These are phyloP conservation scores for Dicroscelio sp. DNA, from an alignment of 2,888 invertebrate genomes.

Conservation along the genomic window DNA sequence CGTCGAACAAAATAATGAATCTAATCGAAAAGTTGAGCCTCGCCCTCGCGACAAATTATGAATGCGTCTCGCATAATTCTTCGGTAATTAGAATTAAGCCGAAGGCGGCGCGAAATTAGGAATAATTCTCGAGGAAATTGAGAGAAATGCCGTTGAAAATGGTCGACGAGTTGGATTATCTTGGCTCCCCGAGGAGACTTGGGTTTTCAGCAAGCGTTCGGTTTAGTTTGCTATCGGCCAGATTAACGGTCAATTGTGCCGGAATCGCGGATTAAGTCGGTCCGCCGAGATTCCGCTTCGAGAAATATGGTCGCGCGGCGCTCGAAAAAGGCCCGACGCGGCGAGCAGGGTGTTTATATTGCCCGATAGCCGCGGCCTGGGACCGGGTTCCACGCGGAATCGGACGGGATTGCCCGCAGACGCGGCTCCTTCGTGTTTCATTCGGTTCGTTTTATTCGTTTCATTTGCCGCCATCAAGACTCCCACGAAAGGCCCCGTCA, in stretches of 20 bases:
- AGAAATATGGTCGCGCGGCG: constrained; percentile 23
- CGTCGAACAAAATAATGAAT: no score
- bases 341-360: constrained; percentile 3
- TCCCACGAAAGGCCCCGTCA: constrained; percentile 63
- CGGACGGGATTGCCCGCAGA: constrained; percentile 18
- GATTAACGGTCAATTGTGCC: constrained; percentile 54
- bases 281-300: constrained; percentile 19
- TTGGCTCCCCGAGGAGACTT: not conserved
- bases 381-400: not conserved
- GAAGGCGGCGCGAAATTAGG: constrained; percentile 21
- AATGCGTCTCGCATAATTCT: constrained; percentile 24
- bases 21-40: not conserved
- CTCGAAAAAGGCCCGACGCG: not conserved
- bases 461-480: constrained; percentile 29
- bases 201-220: constrained; percentile 16
- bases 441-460: not conserved
- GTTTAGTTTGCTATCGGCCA: constrained; percentile 27
- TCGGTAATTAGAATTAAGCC: constrained; percentile 13
- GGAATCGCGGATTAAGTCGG: constrained; percentile 57
- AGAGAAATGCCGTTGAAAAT: constrained; percentile 47
- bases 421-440: constrained; percentile 1
- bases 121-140: constrained; percentile 29
- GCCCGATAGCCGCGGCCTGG: not conserved
- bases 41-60: not conserved
- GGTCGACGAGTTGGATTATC: constrained; percentile 46